Percentiles rank a stretch among this genome's conserved stretches.
Conservation (phyloP, 1,140 invertebrate genomes). For the Tenebrio molitor region DNA sequence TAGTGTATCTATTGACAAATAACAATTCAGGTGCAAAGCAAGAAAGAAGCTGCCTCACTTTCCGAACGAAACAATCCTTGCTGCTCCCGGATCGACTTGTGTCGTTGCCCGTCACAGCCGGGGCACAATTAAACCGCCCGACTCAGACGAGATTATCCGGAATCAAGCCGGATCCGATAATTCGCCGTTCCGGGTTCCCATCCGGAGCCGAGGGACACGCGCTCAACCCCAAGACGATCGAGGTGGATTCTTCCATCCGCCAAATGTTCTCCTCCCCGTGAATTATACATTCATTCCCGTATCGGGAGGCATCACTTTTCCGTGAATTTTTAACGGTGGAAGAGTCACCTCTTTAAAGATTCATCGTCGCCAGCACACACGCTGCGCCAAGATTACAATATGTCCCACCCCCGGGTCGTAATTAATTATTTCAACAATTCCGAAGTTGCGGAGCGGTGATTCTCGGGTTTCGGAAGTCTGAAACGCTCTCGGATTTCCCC, state of each 20-base stretch:
- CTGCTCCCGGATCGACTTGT: too few relatives aligned
- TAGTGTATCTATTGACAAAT: too few relatives aligned
- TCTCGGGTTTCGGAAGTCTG: conserved; percentile 11
- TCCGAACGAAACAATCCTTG: too few relatives aligned
- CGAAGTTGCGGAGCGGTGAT: conserved; percentile 19
- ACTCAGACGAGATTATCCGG: conserved; percentile 3
- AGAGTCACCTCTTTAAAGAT: conserved; percentile 3
- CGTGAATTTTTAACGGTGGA: conserved; percentile 2
- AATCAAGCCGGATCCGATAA: conserved; percentile 8
- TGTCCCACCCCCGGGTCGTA: neutral
- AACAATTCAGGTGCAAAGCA: too few relatives aligned
- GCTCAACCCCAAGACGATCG: too few relatives aligned
- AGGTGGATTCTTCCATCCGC: too few relatives aligned
- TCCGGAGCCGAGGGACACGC: neutral
- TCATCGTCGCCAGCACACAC: neutral
- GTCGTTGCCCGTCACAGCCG: too few relatives aligned
- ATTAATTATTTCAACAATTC: conserved; percentile 33
- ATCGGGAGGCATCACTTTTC: neutral
- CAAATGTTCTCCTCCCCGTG: neutral
- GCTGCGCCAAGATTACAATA: neutral
- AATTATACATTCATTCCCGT: neutral
- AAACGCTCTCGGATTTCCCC: conserved; percentile 13
- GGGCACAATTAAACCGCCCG: neutral
- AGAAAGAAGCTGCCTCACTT: too few relatives aligned
- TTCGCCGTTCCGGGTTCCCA: neutral